These are phyloP conservation scores for Yponomeuta plumbellus DNA, from an alignment of 2,888 invertebrate genomes.

Conservation along the genomic window DNA sequence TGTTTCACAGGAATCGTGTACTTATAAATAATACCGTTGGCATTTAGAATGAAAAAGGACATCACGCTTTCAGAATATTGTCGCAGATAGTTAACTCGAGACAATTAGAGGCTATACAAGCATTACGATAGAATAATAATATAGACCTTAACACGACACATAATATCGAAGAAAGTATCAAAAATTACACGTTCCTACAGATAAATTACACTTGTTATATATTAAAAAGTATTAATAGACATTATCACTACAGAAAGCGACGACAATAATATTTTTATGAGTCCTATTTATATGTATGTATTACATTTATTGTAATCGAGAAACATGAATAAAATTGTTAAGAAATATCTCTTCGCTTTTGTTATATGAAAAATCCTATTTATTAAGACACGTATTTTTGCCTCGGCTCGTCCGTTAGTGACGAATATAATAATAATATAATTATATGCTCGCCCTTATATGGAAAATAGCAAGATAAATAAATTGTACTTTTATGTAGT, in stretches of 20 bases:
- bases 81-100: neutral
- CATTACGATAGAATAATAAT: neutral
- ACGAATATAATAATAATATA: neutral
- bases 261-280: neutral
- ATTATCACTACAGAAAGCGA: neutral
- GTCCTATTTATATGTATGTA: conserved; percentile 3
- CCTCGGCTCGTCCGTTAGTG: conserved; percentile 29
- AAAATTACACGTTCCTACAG: conserved; percentile 11
- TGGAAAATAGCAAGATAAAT: neutral
- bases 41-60: no score
- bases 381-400: conserved; percentile 48
- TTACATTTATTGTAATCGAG: neutral
- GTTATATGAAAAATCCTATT: neutral
- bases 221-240: conserved; percentile 5
- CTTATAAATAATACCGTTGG: neutral
- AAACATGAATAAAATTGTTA: neutral
- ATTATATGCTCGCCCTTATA: neutral
- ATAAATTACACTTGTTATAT: conserved; percentile 10
- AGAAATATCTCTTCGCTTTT: neutral
- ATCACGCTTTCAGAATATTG: neutral
- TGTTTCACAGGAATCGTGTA: no score
- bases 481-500: neutral
- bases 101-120: neutral
- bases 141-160: conserved; percentile 2
- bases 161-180: conserved; percentile 14